Evolutionary conservation across 2,113 vertebrate species (phyloP).

Genomic region (Hipposideros armiger): DNA sequence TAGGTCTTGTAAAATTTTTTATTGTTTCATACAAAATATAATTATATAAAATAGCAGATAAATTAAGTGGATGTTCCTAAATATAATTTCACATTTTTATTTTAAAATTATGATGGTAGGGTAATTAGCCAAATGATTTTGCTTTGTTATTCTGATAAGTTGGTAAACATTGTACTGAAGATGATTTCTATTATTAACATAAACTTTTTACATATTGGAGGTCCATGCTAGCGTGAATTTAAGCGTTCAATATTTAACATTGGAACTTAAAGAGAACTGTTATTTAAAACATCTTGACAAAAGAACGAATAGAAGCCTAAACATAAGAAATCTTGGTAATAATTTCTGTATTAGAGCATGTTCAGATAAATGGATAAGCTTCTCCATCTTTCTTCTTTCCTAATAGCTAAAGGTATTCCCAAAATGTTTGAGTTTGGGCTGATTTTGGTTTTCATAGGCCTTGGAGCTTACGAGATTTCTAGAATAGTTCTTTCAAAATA

Average conservation of each 20-base stretch:
- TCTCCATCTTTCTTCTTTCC: constrained; percentile 15
- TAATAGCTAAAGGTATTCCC: constrained; percentile 32
- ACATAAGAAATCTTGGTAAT: background rate
- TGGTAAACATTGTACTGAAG: constrained; percentile 15
- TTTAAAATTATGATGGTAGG: constrained; percentile 45
- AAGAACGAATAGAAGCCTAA: constrained; percentile 2
- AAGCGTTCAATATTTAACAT: constrained; percentile 53
- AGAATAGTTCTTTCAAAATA: constrained; percentile 54
- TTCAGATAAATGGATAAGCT: constrained; percentile 46
- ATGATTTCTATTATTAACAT: constrained; percentile 5
- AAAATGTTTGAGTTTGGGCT: constrained; percentile 35
- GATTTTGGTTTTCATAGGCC: constrained; percentile 37
- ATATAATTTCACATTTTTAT: constrained; percentile 48
- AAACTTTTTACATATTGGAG: background rate
- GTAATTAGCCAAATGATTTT: constrained; percentile 46
- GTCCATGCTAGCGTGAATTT: background rate
- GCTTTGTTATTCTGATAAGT: constrained; percentile 44
- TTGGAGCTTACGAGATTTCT: constrained; percentile 8
- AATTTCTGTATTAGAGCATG: constrained; percentile 35
- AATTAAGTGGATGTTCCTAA: constrained; percentile 42
- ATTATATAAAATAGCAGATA: constrained; percentile 24
- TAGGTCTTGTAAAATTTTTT: constrained; percentile 45
- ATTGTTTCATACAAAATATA: constrained; percentile 18
- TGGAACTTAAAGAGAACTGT: constrained; percentile 24
- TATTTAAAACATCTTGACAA: constrained; percentile 32